Conservation (phyloP, 2,113 vertebrate species). For the Cettia cetti region DNA sequence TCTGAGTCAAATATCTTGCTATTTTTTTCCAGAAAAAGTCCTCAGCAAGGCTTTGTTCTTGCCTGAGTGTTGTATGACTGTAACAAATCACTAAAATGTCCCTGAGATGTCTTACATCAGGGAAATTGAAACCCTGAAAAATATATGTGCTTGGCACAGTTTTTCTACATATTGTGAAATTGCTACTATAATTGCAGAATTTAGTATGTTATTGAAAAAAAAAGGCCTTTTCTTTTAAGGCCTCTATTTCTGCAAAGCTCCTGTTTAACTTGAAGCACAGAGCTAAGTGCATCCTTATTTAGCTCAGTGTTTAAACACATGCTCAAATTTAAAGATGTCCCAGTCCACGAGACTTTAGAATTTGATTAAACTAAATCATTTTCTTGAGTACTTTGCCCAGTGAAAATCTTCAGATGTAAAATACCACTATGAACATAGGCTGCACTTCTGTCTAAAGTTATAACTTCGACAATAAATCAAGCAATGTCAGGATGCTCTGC, state of each 20-base stretch:
- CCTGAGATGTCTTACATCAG: slow-evolving; percentile 45
- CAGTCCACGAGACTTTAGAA: background rate
- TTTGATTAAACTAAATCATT: background rate
- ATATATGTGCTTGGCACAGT: background rate
- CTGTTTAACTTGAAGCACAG: background rate
- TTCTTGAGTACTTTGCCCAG: background rate
- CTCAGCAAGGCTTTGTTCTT: slow-evolving; percentile 26
- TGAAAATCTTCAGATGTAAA: background rate
- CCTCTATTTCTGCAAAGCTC: background rate
- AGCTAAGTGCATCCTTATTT: background rate
- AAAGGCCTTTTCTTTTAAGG: background rate
- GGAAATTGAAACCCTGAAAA: slow-evolving; percentile 55
- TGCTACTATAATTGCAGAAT: slow-evolving; percentile 4
- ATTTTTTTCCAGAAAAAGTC: background rate
- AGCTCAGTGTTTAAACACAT: background rate
- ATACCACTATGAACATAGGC: background rate
- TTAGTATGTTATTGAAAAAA: background rate
- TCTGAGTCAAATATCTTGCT: background rate
- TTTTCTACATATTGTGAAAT: slow-evolving; percentile 24
- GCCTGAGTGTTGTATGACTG: background rate
- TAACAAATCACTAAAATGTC: slow-evolving; percentile 58
- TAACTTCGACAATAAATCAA: background rate
- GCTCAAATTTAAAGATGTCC: background rate
- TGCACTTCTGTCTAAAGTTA: background rate
- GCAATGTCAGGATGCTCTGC: background rate